Percentiles rank a stretch among this genome's conserved stretches.
These are phyloP conservation scores for Netelia virgata DNA, from an alignment of 2,888 invertebrate species.

Conservation along the genomic window DNA sequence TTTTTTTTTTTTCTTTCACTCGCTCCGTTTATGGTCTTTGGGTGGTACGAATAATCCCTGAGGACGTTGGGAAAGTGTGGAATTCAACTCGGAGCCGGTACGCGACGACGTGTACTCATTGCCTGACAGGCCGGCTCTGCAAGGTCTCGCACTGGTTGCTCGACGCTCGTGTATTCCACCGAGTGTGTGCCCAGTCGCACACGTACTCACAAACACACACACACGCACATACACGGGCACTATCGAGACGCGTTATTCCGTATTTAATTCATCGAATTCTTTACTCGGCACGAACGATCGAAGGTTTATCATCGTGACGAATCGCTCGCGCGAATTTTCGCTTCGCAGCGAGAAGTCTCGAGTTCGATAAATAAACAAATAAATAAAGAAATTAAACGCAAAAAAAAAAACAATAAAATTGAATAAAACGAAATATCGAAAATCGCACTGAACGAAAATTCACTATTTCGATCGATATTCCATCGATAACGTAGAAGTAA, in stretches of 20 bases:
- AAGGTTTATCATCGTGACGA: not conserved
- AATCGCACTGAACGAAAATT: not conserved
- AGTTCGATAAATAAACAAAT: too few species aligned
- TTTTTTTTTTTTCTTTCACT: not conserved
- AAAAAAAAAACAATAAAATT: not conserved
- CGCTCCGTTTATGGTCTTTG: conserved; percentile 14
- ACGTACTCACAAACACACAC: not conserved
- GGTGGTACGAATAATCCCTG: conserved; percentile 21
- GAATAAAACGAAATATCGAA: not conserved
- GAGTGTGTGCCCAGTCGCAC: conserved; percentile 17
- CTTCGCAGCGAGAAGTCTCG: too few species aligned
- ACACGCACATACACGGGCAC: too few species aligned
- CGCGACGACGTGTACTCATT: conserved; percentile 11
- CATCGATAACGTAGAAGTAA: not conserved
- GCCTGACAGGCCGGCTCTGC: conserved; percentile 28
- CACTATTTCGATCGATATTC: not conserved
- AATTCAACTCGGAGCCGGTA: conserved; percentile 7
- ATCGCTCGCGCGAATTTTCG: too few species aligned
- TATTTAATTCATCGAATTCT: not conserved
- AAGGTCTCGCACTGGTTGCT: conserved; percentile 46
- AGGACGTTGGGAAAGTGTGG: conserved; percentile 20
- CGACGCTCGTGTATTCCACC: conserved; percentile 17
- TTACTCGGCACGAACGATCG: not conserved
- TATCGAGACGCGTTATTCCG: too few species aligned
- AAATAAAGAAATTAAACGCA: not conserved